Conservation (phyloP, 2,113 vertebrate genomes). For the Cyphomyrus plagiostoma region DNA sequence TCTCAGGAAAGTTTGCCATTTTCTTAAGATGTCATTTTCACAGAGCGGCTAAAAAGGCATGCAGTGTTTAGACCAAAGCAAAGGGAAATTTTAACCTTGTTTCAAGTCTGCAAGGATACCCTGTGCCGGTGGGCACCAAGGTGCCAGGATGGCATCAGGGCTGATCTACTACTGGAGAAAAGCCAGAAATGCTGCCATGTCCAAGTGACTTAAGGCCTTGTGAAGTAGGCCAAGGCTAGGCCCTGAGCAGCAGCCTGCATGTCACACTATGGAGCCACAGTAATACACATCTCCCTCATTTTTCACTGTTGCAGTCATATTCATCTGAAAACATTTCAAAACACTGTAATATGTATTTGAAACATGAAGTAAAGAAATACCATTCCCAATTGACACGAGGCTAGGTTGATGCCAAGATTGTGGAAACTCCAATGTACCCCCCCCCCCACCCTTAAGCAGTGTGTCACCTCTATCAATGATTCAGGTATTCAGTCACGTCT, state of each 20-base stretch:
- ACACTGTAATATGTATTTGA: not conserved
- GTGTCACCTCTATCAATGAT: not conserved
- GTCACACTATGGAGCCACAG: not conserved
- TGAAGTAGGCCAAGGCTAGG: not conserved
- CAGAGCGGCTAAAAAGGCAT: not conserved
- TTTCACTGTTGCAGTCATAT: not conserved
- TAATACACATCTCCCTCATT: not conserved
- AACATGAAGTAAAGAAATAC: not conserved
- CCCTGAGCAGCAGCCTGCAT: not conserved
- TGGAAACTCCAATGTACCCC: not conserved
- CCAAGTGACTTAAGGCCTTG: not conserved
- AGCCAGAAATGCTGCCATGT: not conserved
- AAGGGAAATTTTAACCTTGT: not conserved
- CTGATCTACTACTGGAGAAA: not conserved
- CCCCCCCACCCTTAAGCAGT: not conserved
- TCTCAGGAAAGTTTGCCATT: not conserved
- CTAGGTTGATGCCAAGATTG: not conserved
- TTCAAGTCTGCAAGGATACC: conserved; percentile 5
- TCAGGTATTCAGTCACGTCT: not conserved
- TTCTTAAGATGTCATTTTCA: not conserved
- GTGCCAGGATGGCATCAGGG: not conserved
- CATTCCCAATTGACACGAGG: not conserved
- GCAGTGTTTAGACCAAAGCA: not conserved
- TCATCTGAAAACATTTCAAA: not conserved
- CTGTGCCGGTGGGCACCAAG: not conserved